Conservation (phyloP, 1,140 invertebrate species). For the Ectropis grisescens region DNA sequence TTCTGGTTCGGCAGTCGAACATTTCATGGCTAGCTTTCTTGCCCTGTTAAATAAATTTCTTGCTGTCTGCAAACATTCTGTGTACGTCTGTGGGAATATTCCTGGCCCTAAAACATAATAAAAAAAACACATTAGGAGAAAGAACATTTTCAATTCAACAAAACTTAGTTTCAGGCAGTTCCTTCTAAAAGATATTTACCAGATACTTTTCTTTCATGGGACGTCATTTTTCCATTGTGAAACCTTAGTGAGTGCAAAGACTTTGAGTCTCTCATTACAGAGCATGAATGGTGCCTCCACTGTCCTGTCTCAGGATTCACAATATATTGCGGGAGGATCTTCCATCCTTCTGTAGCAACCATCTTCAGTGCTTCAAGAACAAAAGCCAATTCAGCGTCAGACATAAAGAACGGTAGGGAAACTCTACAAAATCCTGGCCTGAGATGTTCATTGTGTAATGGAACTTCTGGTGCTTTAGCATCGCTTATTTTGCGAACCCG, state of each 20-base stretch:
- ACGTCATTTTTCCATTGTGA: conserved; percentile 80
- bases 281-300: conserved; percentile 88
- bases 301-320: conserved; percentile 90
- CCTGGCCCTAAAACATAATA: conserved; percentile 71
- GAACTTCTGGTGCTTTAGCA: conserved; percentile 46
- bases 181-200: conserved; percentile 30
- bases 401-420: conserved; percentile 89
- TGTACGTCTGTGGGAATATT: conserved; percentile 78
- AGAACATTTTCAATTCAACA: too few relatives aligned
- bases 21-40: conserved; percentile 81
- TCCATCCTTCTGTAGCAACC: conserved; percentile 91
- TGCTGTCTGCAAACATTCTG: conserved; percentile 84
- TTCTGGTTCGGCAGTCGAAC: conserved; percentile 80
- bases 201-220: conserved; percentile 77
- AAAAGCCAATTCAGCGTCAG: conserved; percentile 84
- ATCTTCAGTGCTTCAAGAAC: conserved; percentile 88
- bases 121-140: conserved; percentile 4
- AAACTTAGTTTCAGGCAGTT: too few relatives aligned
- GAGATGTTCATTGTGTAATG: conserved; percentile 76
- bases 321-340: conserved; percentile 88
- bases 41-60: conserved; percentile 84
- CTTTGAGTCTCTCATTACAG: conserved; percentile 84
- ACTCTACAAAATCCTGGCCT: conserved; percentile 90
- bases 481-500: conserved; percentile 51
- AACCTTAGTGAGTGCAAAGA: conserved; percentile 87